Conservation (phyloP, 2,888 invertebrate species). For the Melieria omissa region DNA sequence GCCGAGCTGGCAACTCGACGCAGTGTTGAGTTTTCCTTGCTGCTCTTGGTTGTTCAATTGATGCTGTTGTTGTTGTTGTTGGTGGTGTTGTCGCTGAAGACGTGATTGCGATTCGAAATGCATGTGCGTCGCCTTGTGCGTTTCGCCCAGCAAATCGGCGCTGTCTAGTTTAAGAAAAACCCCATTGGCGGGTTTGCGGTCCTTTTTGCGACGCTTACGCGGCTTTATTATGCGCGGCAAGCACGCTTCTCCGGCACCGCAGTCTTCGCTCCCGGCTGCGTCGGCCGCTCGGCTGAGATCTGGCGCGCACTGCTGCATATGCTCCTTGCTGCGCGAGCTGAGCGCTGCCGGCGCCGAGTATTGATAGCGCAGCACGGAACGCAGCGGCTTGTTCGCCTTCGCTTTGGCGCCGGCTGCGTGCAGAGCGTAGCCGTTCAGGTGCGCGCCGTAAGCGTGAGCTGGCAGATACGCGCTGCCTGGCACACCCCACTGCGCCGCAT, state of each 20-base stretch:
- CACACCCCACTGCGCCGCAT: constrained; percentile 17
- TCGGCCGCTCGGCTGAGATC: background rate
- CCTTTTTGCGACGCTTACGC: constrained; percentile 89
- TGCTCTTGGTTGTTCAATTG: background rate
- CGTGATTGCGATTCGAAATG: constrained; percentile 28
- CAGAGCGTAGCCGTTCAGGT: constrained; percentile 4
- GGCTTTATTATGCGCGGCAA: constrained; percentile 90
- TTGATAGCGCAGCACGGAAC: constrained; percentile 56
- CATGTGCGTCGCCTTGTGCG: background rate
- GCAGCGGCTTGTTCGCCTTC: constrained; percentile 48
- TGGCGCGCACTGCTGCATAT: constrained; percentile 18
- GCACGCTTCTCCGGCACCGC: constrained; percentile 72
- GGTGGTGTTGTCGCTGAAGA: constrained; percentile 28
- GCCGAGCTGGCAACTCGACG: too few species aligned
- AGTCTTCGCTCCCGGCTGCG: constrained; percentile 26
- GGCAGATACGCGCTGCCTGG: constrained; percentile 23
- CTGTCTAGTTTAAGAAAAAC: constrained; percentile 39
- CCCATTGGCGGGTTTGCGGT: constrained; percentile 77
- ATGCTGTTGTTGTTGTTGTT: constrained; percentile 33
- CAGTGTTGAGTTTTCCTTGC: too few species aligned
- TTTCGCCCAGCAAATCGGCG: background rate
- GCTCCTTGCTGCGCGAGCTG: constrained; percentile 40
- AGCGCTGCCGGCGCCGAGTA: constrained; percentile 56
- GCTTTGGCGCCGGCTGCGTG: constrained; percentile 13
- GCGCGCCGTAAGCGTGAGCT: constrained; percentile 53